These are phyloP conservation scores for Morinoia aosen DNA, from an alignment of 2,888 invertebrate species.

Conservation along the genomic window DNA sequence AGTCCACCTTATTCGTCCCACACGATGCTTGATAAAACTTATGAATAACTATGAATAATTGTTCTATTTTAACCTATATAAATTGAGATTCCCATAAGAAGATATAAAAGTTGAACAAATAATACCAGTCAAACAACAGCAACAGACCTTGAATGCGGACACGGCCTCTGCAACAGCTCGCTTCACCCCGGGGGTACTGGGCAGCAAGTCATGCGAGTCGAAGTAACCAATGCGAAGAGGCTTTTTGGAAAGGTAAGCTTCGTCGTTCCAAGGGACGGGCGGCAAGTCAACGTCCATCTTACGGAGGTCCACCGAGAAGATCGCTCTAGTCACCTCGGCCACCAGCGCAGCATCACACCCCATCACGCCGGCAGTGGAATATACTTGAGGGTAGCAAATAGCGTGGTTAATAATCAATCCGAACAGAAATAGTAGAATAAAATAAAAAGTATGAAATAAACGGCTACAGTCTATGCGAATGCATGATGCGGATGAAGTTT, in stretches of 20 bases:
- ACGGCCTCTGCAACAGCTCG: constrained; percentile 5
- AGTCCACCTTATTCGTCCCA: no score
- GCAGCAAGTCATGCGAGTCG: neutral
- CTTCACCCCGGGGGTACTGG: constrained; percentile 13
- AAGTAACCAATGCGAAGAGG: neutral
- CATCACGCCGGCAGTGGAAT: neutral
- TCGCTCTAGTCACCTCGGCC: neutral
- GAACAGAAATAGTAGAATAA: no score
- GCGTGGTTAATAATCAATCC: no score
- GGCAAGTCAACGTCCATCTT: neutral
- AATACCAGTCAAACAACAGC: no score
- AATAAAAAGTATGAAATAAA: no score
- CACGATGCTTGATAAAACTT: no score
- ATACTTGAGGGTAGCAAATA: neutral
- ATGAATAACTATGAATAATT: no score
- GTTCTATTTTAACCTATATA: no score
- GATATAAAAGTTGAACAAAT: no score
- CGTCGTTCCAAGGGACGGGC: constrained; percentile 39
- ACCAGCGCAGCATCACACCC: neutral
- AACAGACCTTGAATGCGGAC: neutral
- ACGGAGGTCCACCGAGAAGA: neutral
- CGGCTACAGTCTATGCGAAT: no score
- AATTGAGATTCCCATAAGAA: no score
- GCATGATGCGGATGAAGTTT: no score
- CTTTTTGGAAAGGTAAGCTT: constrained; percentile 16